Percentiles rank a stretch among this genome's conserved stretches.
phyloP scores from a whole-genome alignment of 2,113 vertebrate species.

The Lonchura striata region DNA sequence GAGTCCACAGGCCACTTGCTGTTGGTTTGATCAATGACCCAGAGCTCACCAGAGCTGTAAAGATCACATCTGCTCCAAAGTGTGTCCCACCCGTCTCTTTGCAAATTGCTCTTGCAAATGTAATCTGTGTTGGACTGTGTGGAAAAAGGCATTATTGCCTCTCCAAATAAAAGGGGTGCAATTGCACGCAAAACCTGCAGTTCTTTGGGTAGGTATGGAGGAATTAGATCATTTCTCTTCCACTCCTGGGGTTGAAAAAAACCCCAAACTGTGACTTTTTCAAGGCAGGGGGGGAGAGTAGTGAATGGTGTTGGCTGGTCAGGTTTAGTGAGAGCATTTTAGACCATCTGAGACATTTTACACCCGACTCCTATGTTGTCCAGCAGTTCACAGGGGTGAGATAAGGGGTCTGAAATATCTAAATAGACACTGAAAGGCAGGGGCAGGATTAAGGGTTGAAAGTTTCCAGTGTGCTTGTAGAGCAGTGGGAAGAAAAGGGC shows the following conservation, averaged over 20 bases:
- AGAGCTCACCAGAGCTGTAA: slow-evolving; percentile 37
- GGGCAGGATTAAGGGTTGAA: slow-evolving; percentile 24
- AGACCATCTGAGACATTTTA: background rate
- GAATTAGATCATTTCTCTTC: background rate
- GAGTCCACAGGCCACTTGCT: background rate
- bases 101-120: background rate
- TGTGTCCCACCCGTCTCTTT: background rate
- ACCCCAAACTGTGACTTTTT: background rate
- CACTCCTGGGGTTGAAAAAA: background rate
- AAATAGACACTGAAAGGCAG: background rate
- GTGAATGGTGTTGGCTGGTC: background rate
- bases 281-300: background rate
- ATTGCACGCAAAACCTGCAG: background rate
- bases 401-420: slow-evolving; percentile 40
- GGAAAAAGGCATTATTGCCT: background rate
- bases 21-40: slow-evolving; percentile 53
- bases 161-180: background rate
- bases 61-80: background rate
- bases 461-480: background rate
- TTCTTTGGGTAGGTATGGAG: background rate
- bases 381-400: background rate
- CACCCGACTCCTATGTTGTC: background rate
- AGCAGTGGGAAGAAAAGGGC: background rate
- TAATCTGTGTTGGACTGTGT: background rate
- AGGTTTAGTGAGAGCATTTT: background rate